Evolutionary conservation across 2,113 vertebrate genomes (phyloP), one percentile per base, ranked within the genome.

Genomic region (Ginglymostoma cirratum): DNA sequence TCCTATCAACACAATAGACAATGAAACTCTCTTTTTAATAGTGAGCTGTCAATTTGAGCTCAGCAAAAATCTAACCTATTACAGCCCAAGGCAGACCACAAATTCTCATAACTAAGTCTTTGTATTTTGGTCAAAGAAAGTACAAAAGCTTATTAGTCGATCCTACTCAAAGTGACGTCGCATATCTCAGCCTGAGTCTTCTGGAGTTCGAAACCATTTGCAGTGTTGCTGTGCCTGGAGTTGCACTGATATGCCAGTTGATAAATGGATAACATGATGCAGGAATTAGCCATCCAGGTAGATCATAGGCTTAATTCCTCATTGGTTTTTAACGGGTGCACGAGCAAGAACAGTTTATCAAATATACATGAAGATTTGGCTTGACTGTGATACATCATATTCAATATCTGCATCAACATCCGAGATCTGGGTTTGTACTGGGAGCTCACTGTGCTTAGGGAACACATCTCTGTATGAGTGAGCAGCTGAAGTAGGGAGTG

Each of bases 11-110:
- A 93, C 89, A 93, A 93, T 66, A n/a, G 89, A 93, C 89, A 93
- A 93, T 61, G 89, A 93, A 93, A 61, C 61, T 93, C 17, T 21
- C 80, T 83, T 83, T 42, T 93, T 93, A 38, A 93, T 93, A 5
- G 12, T 92, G 86, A 34, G 86, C 12, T 4, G 27, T 34, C 48
- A 12, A 27, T 89, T 52, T 89, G 55, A 92, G 61, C 89, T 65
- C 27, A 17, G 89, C 17, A 67, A 93, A 38, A 23, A 38, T 42
- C 34, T 93, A 55, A 87, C 52, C 48, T 45, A 27, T 87, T 38
- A 15, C 61, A 93, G 61, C 89, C 61, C 61, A 93, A 67, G 61
- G 89, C 89, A 67, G 89, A 34, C 7, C 61, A 42, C 80, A 66
- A 2, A 93, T 38, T 38, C 89, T 66, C 89, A n/a, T 38, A 3